Percentiles rank a stretch among this genome's conserved stretches.
Evolutionary conservation across 2,113 vertebrate genomes (phyloP).

Genomic region (Leiothrix lutea): DNA sequence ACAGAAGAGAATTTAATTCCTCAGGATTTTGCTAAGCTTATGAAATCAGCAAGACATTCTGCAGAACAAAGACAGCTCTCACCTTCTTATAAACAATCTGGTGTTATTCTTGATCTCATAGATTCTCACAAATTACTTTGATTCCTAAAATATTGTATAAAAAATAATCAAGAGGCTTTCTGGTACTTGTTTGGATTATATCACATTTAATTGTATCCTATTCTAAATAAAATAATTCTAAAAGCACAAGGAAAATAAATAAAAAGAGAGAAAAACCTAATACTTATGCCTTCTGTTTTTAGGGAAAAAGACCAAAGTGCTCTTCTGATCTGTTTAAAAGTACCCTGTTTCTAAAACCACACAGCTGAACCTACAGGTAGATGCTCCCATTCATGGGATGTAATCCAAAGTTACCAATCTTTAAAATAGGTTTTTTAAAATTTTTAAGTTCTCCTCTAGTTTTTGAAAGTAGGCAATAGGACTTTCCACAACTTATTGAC

Average conservation of each 20-base stretch:
- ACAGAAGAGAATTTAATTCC: neutral
- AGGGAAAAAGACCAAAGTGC: neutral
- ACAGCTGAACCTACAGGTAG: neutral
- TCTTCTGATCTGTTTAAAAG: neutral
- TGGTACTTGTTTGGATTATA: neutral
- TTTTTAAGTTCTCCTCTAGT: neutral
- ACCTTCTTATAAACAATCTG: neutral
- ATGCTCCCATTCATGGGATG: neutral
- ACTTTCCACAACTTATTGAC: neutral
- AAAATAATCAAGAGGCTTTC: neutral
- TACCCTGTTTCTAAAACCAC: neutral
- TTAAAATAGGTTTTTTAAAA: neutral
- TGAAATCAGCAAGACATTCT: neutral
- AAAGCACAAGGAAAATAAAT: neutral
- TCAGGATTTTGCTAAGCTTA: neutral
- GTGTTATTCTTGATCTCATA: neutral
- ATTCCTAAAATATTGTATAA: neutral
- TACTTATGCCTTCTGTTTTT: neutral
- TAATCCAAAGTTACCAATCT: neutral
- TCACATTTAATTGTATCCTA: neutral
- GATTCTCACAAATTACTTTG: neutral
- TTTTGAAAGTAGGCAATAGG: neutral
- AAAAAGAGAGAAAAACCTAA: fast-evolving
- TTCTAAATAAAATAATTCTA: neutral
- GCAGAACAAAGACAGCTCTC: neutral